Percentiles rank a stretch among this genome's conserved stretches.
These are phyloP conservation scores for Tadarida brasiliensis DNA, from an alignment of 2,797 vertebrate genomes.

Conservation along the genomic window DNA sequence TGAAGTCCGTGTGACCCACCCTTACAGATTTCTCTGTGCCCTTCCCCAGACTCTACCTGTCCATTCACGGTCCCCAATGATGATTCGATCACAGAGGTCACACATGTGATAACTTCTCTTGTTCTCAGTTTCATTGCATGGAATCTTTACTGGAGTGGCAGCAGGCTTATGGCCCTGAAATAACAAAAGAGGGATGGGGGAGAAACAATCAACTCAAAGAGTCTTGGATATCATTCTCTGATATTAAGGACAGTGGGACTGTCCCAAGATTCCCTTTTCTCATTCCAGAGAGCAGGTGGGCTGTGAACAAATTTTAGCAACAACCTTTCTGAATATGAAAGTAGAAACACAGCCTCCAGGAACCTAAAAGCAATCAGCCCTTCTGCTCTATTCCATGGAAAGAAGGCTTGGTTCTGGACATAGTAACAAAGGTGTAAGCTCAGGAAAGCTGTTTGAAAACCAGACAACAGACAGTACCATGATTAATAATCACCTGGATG, in stretches of 20 bases:
- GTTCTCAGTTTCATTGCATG: conserved; percentile 86
- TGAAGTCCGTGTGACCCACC: neutral
- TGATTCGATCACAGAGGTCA: conserved; percentile 92
- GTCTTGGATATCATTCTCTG: conserved; percentile 38
- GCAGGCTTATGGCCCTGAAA: conserved; percentile 89
- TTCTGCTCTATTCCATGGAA: conserved; percentile 43
- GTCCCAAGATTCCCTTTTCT: conserved; percentile 66
- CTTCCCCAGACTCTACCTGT: conserved; percentile 88
- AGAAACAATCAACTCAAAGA: conserved; percentile 20
- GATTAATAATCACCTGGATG: conserved; percentile 91
- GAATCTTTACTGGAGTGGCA: conserved; percentile 88
- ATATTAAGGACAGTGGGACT: conserved; percentile 45
- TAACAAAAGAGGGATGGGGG: fast-evolving
- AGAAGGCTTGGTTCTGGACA: neutral
- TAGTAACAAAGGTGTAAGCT: conserved; percentile 45
- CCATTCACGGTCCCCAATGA: conserved; percentile 97
- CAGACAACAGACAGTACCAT: neutral
- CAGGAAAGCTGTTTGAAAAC: conserved; percentile 18
- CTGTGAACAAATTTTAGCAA: conserved; percentile 69
- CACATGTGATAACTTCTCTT: conserved; percentile 91
- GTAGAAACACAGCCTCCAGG: conserved; percentile 14
- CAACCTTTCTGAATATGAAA: conserved; percentile 63
- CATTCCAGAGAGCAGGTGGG: conserved; percentile 56
- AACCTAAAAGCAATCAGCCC: conserved; percentile 54
- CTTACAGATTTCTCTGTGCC: neutral